Base-by-base conservation (phyloP, 2,888 invertebrate genomes). In the Bombylius discolor region DNA sequence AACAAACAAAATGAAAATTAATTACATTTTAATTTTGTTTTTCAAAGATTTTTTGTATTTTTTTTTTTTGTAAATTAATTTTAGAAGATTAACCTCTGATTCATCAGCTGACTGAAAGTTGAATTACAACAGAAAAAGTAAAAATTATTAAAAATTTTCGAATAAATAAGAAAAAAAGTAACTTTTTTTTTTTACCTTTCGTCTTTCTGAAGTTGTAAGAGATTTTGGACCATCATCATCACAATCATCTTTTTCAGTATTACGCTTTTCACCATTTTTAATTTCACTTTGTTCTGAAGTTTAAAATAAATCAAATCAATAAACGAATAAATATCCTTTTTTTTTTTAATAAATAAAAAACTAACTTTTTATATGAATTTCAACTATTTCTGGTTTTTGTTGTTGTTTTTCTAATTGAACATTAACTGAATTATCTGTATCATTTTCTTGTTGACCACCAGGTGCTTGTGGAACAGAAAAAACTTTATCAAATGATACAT, bases 401-500 rank as follows among this genome's bases (percentile, higher is more conserved):
- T 14, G 23, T 23, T 23, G 23, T 23, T 44, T 79, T 32, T 80
- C 80, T 0, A 81, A 78, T 64, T 71, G 68, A 51, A 71, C 71
- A 68, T 72, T 70, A 36, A 73, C 71, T 58, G 73, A 70, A 52
- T 72, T 64, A 63, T 73, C 72, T 4, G 70, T 67, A 56, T 70
- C 55, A 44, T 65, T 57, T 61, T 70, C 72, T 59, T 70, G 71
- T 52, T 47, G 12, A 4, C 69, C 70, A 5, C 72, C 82, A 0
- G 88, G 88, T 1, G 83, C 87, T 4, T 82, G 77, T 0, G 89
- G 89, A 8, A 89, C 89, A 0, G 85, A 84, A 70, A 89, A 89
- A 33, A 89, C 87, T 68, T 87, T 87, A 69, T 87, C 87, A 66
- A 89, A 88, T 0, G 83, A 84, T 65, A 88, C 86, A 64, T 86